Percentiles rank a stretch among this genome's conserved stretches.
These are phyloP conservation scores for Tokudaia muenninki DNA, from an alignment of 2,797 vertebrate genomes.

Conservation along the genomic window DNA sequence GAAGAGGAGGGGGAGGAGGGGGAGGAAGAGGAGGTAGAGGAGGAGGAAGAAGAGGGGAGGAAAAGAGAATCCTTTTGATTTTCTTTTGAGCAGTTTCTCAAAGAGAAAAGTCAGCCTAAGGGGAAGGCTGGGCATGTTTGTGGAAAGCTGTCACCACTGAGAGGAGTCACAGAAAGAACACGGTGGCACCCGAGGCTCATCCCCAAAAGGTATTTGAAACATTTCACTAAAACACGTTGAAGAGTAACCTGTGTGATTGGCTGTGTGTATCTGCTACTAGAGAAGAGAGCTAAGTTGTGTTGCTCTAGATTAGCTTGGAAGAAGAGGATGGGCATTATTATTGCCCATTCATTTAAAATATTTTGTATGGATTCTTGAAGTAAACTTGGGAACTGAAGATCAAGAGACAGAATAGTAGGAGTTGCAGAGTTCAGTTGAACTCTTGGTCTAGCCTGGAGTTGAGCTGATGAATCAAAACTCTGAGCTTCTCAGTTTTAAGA, in stretches of 20 bases:
- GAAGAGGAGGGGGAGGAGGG: no score
- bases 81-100: not conserved
- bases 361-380: not conserved
- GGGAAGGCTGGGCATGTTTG: not conserved
- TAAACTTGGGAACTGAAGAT: not conserved
- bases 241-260: not conserved
- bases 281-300: not conserved
- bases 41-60: no score
- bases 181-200: not conserved
- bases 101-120: not conserved
- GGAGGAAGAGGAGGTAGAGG: no score
- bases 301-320: not conserved
- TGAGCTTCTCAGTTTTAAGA: slow-evolving; percentile 31
- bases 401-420: not conserved
- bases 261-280: not conserved
- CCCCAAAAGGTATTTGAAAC: not conserved
- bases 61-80: no score
- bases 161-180: not conserved
- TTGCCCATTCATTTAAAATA: not conserved
- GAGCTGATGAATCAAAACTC: slow-evolving; percentile 11
- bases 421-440: not conserved
- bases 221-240: not conserved
- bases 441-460: slow-evolving; percentile 36
- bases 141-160: not conserved
- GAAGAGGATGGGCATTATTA: not conserved